Base-by-base conservation (phyloP, 2,797 vertebrate genomes). In the Luscinia megarhynchos region DNA sequence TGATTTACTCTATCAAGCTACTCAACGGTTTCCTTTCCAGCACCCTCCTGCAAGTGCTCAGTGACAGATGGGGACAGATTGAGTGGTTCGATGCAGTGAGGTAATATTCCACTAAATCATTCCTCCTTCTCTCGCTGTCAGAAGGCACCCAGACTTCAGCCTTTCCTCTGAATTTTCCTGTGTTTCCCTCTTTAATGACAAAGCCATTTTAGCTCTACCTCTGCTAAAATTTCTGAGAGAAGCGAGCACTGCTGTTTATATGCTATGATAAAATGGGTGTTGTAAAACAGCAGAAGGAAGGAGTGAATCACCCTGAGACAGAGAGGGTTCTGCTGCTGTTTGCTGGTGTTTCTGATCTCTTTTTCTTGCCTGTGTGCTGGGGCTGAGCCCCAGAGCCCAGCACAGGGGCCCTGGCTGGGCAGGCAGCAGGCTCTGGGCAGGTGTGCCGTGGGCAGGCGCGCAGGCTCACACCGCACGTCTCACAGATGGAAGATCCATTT, bases 61-160 rank as follows among this genome's bases (percentile, higher is more conserved):
- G 76, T 96, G 96, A 96, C 89, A 96, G 94, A 94, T 92, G 93
- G 94, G 94, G 95, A 95, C 87, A 96, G 95, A 96, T 86, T 96
- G 94, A 97, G 73, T 62, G 61, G 88, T 68, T 95, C 16, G 30
- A 88, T 76, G 92, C 90, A 95, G 84, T 84, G 96, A 96, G 89
- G 92, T 96, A 94, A 95, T 95, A 96, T 90, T 89, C 88, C 75
- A 90, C 88, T 97, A 97, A 95, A 97, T 96, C 94, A 94, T 87
- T 83, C 69, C 77, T 83, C 80, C 94, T 74, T 86, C 80, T 95
- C 94, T 82, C 32, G 6, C 78, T 94, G 90, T 95, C 95, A 95
- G 75, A 95, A 93, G 84, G 78, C 61, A 90, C 36, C 46, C 93
- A 74, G 95, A 48, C 76, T 94, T 89, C 85, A 84, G 55, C 50